Conservation (phyloP, 2,888 invertebrate genomes). For the Unio pictorum region DNA sequence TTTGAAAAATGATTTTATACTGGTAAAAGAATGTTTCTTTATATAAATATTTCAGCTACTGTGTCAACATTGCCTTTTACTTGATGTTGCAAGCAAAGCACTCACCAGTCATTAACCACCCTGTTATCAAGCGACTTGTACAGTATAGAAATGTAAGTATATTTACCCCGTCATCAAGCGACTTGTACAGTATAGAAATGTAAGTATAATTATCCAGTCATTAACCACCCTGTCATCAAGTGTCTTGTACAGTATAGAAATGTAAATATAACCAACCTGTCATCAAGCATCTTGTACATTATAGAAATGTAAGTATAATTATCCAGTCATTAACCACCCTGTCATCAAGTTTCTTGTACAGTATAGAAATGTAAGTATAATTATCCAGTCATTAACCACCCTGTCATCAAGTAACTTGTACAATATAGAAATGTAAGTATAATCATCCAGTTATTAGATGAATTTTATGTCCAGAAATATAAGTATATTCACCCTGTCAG, state of each 20-base stretch:
- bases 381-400: slow-evolving; percentile 93
- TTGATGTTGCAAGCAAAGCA: slow-evolving; percentile 86
- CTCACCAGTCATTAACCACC: slow-evolving; percentile 84
- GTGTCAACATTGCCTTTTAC: slow-evolving; percentile 89
- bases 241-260: too few relatives aligned
- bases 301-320: too few relatives aligned
- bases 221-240: too few relatives aligned
- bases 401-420: slow-evolving; percentile 88
- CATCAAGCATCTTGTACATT: too few relatives aligned
- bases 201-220: slow-evolving; percentile 31
- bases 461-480: slow-evolving; percentile 78
- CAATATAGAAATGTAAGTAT: slow-evolving; percentile 77
- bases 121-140: slow-evolving; percentile 88
- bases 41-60: slow-evolving; percentile 79
- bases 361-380: slow-evolving; percentile 71
- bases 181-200: slow-evolving; percentile 81
- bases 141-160: slow-evolving; percentile 77
- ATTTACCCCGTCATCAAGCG: slow-evolving; percentile 87
- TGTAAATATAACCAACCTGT: too few relatives aligned
- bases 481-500: too few relatives aligned
- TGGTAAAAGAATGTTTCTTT: slow-evolving; percentile 5
- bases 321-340: too few relatives aligned
- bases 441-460: slow-evolving; percentile 87
- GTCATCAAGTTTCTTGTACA: too few relatives aligned
- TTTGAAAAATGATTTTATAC: background rate